Base-by-base conservation (phyloP, 2,113 vertebrate species). In the Prietella phreatophila region DNA sequence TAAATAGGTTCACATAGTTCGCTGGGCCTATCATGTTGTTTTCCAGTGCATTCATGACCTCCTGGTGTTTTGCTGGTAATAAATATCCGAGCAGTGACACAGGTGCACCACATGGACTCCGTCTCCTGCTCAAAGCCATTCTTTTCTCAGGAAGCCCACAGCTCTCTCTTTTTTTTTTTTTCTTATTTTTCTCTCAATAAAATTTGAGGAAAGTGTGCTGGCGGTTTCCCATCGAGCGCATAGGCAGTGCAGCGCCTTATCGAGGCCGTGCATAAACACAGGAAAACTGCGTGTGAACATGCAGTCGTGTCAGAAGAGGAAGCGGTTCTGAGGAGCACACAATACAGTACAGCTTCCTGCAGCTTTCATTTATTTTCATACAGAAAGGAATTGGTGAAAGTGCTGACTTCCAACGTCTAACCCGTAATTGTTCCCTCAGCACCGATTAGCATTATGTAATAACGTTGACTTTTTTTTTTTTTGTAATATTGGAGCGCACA, bases 311-410 rank as follows among this genome's bases (percentile, higher is more conserved):
- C 42, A 56, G 79, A 39, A 47, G 42, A 84, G 88, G 88, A 91
- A 91, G 58, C 73, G 15, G 30, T 61, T 84, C 63, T 33, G 47
- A 61, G 50, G 50, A 60, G 83, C 20, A 69, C 83, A 89, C 88
- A 91, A 88, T 91, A 60, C 61, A 78, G 60, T 42, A 20, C 76
- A 71, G 75, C 88, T 91, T 89, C 90, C 88, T 85, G 76, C 84
- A 5, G 55, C 33, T 78, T 82, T 71, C 50, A 30, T 82, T 79
- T 65, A 17, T 87, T n/a, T 82, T 53, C 55, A 30, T 30, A 85
- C 50, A 39, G 81, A 30, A 69, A 79, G 85, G 88, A 87, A 85
- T 73, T 33, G 84, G 88, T 83, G 86, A 90, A 90, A 87, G 88
- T 80, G 33, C 84, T 67, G 75, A 86, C 14, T 63, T 85, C 85